Evolutionary conservation across 2,888 invertebrate species (phyloP), one percentile per base, ranked within the genome.

Genomic region (Abrostola tripartita): DNA sequence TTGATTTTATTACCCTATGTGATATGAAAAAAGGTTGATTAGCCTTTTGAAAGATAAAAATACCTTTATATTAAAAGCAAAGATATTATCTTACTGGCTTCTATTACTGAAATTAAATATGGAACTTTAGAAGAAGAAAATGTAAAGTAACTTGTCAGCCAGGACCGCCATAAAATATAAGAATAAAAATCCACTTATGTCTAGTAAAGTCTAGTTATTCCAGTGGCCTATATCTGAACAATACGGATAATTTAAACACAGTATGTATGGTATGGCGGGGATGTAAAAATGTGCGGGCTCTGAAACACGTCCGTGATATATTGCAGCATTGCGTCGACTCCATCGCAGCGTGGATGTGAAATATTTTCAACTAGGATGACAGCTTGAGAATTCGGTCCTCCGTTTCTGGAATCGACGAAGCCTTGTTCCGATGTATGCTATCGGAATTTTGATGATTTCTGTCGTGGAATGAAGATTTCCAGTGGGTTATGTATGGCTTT

Each of bases 321-420:
- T 52, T 52, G 49, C 58, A 37, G 38, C 36, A 0, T 14, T 38
- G 8, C 52, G 24, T 56, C 38, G 52, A 60, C 41, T 55, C 9
- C 12, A 37, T 7, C 40, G 12, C 42, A 42, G 36, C 40, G 44
- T 12, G 38, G 36, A 44, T 14, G 12, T 40, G 36, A 59, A 58
- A 60, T 61, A 61, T 59, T 42, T 56, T 36, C 11, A 44, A 52
- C 55, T 24, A 55, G 37, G 36, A 36, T 36, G 58, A 66, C 40
- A 44, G 55, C 35, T 47, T 49, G 24, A 61, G 37, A 70, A 61
- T 70, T 51, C 41, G 35, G 35, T 59, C 56, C 11, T 9, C 50
- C 8, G n/a, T 50, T 49, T 11, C 37, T 51, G 12, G 40, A 52
- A 55, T 37, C 5, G n/a, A 57, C 35, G 37, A 37, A 36, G 36